Evolutionary conservation across 2,113 vertebrate species (phyloP), one percentile per base, ranked within the genome.

Genomic region (Numida meleagris): DNA sequence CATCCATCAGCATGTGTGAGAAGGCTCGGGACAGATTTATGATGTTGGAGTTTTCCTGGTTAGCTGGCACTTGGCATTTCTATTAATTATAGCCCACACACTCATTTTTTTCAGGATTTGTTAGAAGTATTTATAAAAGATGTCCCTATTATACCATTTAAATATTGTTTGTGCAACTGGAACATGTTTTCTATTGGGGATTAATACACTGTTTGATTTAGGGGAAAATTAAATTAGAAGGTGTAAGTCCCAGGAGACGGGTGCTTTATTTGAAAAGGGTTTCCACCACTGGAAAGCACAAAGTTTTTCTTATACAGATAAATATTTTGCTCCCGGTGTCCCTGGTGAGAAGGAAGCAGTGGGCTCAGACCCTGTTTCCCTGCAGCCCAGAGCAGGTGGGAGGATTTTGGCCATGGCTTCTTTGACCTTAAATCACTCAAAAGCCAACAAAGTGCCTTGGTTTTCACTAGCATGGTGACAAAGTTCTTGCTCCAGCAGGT

Each of bases 31-130:
- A 97, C 98, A 98, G 98, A 98, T 98, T 98, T 98, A 98, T 82
- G 96, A 95, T 63, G 92, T 90, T 90, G 75, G 95, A 96, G 96
- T 97, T 97, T 97, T 97, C 96, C 98, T 97, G 97, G 97, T 97
- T 97, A 97, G 97, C 96, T 98, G 97, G 97, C 96, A 97, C 91
- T 96, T 97, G 97, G 97, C 98, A 97, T 97, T 97, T 97, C 96
- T 81, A 97, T 98, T 98, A 97, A 98, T 98, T 98, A 98, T 88
- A 94, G 97, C 96, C 95, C 94, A 94, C 91, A 78, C 34, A 31
- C 96, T 96, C 17, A 0, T 66, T 58, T 45, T 67, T 97, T 83
- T 78, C 88, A 76, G 88, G 51, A 86, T 90, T 97, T 93, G 63
- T 93, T 94, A 72, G 72, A 93, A 89, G 66, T 91, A 59, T 95